A percentile compares a stretch with the other conserved stretches of the same genome.
These are phyloP conservation scores for Capreolus pygargus DNA, from an alignment of 2,113 vertebrate genomes.

Conservation along the genomic window DNA sequence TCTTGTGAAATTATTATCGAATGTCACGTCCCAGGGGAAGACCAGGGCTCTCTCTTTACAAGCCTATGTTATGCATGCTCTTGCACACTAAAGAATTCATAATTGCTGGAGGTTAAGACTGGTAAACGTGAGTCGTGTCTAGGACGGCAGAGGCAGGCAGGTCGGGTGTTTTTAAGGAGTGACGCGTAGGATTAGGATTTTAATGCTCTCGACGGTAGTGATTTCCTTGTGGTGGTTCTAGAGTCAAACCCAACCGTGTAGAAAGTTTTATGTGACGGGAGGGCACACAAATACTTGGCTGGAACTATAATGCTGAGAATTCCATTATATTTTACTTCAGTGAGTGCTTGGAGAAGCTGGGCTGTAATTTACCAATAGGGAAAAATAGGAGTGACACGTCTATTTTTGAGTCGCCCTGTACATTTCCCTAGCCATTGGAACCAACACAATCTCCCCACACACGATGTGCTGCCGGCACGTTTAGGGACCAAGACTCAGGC, in stretches of 20 bases:
- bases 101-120: neutral
- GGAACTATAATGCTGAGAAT: neutral
- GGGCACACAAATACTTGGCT: neutral
- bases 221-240: neutral
- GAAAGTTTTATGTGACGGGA: neutral
- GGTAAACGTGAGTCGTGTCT: neutral
- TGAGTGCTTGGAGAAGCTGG: neutral
- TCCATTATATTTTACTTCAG: neutral
- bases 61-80: neutral
- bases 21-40: neutral
- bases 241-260: neutral
- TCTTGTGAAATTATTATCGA: neutral
- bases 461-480: neutral
- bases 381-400: neutral
- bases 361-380: neutral
- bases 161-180: neutral
- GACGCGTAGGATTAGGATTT: neutral
- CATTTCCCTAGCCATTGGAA: slow-evolving; percentile 1
- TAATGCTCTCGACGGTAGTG: neutral
- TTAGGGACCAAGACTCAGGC: neutral
- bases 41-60: neutral
- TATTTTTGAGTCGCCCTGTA: neutral
- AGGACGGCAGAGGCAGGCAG: neutral
- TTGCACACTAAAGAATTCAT: neutral
- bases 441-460: neutral